phyloP scores from a whole-genome alignment of 2,888 invertebrate species.

The Cephalotes varians region DNA sequence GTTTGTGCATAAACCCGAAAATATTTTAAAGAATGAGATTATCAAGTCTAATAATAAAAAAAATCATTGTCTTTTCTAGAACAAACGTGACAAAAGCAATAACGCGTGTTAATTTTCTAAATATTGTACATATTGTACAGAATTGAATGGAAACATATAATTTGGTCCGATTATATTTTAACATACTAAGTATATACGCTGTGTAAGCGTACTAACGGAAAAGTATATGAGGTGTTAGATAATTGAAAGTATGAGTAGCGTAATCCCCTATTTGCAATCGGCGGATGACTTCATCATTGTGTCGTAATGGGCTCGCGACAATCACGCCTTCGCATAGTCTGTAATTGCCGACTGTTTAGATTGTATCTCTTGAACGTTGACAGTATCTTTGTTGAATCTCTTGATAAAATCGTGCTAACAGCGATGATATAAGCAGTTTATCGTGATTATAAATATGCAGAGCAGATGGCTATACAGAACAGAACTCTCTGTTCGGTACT shows the following conservation, averaged over 20 bases:
- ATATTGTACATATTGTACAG: not conserved
- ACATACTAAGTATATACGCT: not conserved
- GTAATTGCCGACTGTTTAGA: slow-evolving; percentile 41
- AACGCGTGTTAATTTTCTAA: not conserved
- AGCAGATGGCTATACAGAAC: not conserved
- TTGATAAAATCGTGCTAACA: slow-evolving; percentile 6
- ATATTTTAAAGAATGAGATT: not conserved
- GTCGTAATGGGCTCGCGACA: slow-evolving; percentile 25
- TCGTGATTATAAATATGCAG: slow-evolving; percentile 15
- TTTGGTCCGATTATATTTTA: not conserved
- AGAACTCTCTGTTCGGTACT: not conserved
- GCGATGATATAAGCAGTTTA: slow-evolving; percentile 10
- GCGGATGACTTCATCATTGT: slow-evolving; percentile 35
- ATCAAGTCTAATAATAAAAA: not conserved
- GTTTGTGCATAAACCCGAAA: not conserved
- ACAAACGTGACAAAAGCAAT: not conserved
- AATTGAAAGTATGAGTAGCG: slow-evolving; percentile 22
- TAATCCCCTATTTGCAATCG: slow-evolving; percentile 39
- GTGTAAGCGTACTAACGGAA: not conserved
- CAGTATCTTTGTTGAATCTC: slow-evolving; percentile 36
- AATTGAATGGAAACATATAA: not conserved
- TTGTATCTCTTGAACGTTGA: slow-evolving; percentile 34
- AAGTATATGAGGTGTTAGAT: slow-evolving; percentile 28
- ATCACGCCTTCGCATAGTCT: slow-evolving; percentile 35
- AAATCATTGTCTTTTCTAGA: not conserved